phyloP scores from a whole-genome alignment of 2,888 invertebrate species.

The Diarsia dahlii region DNA sequence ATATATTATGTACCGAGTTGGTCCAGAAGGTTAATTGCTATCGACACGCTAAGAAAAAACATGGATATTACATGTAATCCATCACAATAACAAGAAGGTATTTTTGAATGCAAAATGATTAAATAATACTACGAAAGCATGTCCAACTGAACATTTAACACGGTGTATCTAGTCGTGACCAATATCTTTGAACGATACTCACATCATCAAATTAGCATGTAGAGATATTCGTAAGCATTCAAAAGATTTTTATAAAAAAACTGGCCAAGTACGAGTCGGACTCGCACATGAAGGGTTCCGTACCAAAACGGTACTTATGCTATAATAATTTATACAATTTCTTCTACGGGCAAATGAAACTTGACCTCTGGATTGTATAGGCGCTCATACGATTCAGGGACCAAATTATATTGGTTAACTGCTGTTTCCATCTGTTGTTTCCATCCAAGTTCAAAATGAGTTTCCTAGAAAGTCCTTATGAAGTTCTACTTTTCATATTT shows the following conservation, averaged over 20 bases:
- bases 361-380: too few species aligned
- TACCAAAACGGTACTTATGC: too few species aligned
- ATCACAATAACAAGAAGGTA: not conserved
- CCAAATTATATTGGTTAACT: too few species aligned
- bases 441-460: too few species aligned
- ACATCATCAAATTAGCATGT: constrained; percentile 17
- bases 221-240: not conserved
- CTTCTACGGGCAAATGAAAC: too few species aligned
- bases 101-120: not conserved
- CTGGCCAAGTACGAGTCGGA: too few species aligned
- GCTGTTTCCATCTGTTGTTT: too few species aligned
- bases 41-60: not conserved
- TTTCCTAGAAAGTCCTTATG: too few species aligned
- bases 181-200: not conserved
- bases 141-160: constrained; percentile 9
- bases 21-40: not conserved
- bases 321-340: too few species aligned
- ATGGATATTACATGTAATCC: not conserved
- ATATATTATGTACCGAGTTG: not conserved
- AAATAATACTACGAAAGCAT: constrained; percentile 22
- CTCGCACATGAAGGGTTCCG: too few species aligned
- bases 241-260: not conserved
- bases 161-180: not conserved
- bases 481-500: too few species aligned
- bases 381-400: too few species aligned